Evolutionary conservation across 2,888 invertebrate genomes (phyloP), one percentile per base, ranked within the genome.

Genomic region (Apomyelois bistriatella): DNA sequence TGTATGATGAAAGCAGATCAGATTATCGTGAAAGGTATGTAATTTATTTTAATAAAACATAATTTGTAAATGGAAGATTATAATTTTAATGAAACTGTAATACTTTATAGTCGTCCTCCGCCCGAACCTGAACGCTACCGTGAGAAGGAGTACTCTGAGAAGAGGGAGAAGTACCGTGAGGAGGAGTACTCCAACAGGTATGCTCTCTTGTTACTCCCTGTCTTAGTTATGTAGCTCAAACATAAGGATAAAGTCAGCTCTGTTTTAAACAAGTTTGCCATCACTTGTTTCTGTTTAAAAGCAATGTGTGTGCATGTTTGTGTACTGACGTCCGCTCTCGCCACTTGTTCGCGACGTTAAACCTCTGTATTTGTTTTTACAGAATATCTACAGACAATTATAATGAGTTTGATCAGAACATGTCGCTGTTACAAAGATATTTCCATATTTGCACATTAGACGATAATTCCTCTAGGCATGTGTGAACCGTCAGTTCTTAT

Each of bases 301-400:
- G 36, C 28, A 35, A 42, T 48, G 38, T 49, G 50, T 57, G 55
- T 47, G 52, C 48, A 55, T 53, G 54, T 56, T 42, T 76, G 80
- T 76, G 80, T 72, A 66, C 71, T 69, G 66, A 60, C 65, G 64
- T 60, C 55, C 55, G 58, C 55, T 49, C 51, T 59, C 65, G 56
- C 58, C 64, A 58, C 68, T 68, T 68, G 65, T 64, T 64, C 67
- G 76, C 79, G 72, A 72, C 74, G 78, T 82, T 86, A 86, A 86
- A 87, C 77, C 69, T 82, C 78, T 85, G 80, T 82, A 86, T 90
- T 90, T 90, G 78, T 90, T 88, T 89, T 90, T 90, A 88, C 90
- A 90, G 89, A 89, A 88, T 77, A 85, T 84, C 90, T 77, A 84
- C 89, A 85, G 86, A 85, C 83, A 83, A 79, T 85, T 78, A 65